Evolutionary conservation across 1,140 invertebrate genomes (phyloP).

Genomic region (Drosophila mayri): DNA sequence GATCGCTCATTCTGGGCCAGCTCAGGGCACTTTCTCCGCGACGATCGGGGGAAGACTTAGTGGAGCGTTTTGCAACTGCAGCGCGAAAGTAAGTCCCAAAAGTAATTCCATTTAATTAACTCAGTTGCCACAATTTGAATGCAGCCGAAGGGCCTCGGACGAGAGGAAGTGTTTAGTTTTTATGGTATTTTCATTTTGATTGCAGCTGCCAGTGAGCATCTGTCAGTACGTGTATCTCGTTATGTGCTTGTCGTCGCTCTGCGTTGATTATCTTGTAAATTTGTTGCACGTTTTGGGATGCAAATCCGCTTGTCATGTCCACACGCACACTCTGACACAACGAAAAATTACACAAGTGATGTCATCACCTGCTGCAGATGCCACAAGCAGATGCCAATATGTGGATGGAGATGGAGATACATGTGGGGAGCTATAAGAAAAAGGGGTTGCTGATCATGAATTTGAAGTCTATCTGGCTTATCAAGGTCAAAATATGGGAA

Average conservation of each 20-base stretch:
- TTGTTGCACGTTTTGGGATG: slow-evolving; percentile 63
- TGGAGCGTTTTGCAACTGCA: slow-evolving; percentile 11
- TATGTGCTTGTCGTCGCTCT: slow-evolving; percentile 21
- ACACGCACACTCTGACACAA: slow-evolving; percentile 21
- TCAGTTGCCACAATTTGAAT: slow-evolving; percentile 15
- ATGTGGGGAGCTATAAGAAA: neutral
- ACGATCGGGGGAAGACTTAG: neutral
- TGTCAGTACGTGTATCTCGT: slow-evolving; percentile 40
- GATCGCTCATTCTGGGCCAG: slow-evolving; percentile 5
- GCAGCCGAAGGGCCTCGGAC: slow-evolving; percentile 25
- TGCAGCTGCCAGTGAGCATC: slow-evolving; percentile 18
- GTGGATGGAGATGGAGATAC: neutral
- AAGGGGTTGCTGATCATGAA: neutral
- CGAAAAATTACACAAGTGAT: slow-evolving; percentile 58
- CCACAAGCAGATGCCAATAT: neutral
- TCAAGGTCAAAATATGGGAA: neutral
- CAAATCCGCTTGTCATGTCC: slow-evolving; percentile 64
- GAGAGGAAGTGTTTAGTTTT: slow-evolving; percentile 18
- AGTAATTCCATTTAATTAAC: slow-evolving; percentile 66
- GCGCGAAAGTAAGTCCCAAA: slow-evolving; percentile 32
- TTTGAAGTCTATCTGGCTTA: neutral
- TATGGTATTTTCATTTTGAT: slow-evolving; percentile 24
- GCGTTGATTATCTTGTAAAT: slow-evolving; percentile 68
- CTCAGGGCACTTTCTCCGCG: slow-evolving; percentile 11
- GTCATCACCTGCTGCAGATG: slow-evolving; percentile 53